These are phyloP conservation scores for Drosophila hamatofila DNA, from an alignment of 2,888 invertebrate genomes.

Conservation along the genomic window DNA sequence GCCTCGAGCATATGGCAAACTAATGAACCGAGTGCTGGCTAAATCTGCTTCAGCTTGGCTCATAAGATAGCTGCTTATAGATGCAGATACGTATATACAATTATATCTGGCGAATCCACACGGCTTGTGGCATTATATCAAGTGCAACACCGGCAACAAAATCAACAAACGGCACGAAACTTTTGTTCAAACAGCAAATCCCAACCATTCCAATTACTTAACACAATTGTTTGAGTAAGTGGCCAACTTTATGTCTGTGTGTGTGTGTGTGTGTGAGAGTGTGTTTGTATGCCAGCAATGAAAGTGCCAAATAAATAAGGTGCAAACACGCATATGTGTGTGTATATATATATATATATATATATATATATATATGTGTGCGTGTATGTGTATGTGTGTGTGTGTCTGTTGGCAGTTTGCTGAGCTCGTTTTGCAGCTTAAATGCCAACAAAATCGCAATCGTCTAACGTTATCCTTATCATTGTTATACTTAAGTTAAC, in stretches of 20 bases:
- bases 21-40: conserved; percentile 49
- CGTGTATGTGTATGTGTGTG: conserved; percentile 7
- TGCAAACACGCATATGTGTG: conserved; percentile 36
- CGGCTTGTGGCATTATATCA: conserved; percentile 33
- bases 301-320: conserved; percentile 73
- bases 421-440: conserved; percentile 46
- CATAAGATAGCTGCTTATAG: conserved; percentile 37
- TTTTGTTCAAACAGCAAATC: conserved; percentile 41
- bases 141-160: conserved; percentile 22
- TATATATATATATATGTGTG: no score
- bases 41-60: conserved; percentile 39
- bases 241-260: conserved; percentile 41
- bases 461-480: conserved; percentile 77
- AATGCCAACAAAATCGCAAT: conserved; percentile 67
- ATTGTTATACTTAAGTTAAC: conserved; percentile 82
- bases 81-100: neutral
- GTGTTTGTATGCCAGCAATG: conserved; percentile 41
- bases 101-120: neutral
- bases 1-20: conserved; percentile 50
- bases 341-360: conserved; percentile 6
- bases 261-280: conserved; percentile 14
- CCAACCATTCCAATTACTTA: conserved; percentile 73
- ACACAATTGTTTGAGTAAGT: conserved; percentile 65
- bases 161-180: conserved; percentile 11
- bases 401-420: conserved; percentile 19